These are phyloP conservation scores for Takifugu rubripes DNA, from an alignment of 2,797 vertebrate genomes.

Conservation along the genomic window DNA sequence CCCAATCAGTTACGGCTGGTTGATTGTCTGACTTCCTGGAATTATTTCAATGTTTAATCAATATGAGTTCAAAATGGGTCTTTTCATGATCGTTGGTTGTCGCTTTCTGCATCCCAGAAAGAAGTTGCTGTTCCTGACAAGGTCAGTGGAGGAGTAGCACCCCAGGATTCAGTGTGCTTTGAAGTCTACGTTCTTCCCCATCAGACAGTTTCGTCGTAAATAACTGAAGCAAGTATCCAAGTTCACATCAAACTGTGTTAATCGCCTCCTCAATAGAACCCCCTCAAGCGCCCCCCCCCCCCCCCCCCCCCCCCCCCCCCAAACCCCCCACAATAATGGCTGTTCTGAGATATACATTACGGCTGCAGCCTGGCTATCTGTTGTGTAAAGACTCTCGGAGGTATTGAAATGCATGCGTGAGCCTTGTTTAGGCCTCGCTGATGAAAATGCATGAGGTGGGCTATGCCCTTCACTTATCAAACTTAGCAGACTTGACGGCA, in stretches of 20 bases:
- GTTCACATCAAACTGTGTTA: constrained; percentile 69
- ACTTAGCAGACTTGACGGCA: constrained; percentile 66
- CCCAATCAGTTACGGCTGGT: constrained; percentile 55
- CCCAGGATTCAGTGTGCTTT: constrained; percentile 20
- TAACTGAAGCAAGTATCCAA: constrained; percentile 67
- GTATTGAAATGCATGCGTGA: constrained; percentile 71
- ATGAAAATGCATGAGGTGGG: constrained; percentile 73
- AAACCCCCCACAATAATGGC: constrained; percentile 68
- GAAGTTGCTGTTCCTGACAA: constrained; percentile 70
- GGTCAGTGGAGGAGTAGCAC: neutral
- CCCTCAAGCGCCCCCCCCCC: constrained; percentile 63
- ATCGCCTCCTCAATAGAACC: constrained; percentile 58
- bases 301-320: constrained; percentile 64
- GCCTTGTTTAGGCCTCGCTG: constrained; percentile 63
- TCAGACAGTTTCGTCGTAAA: constrained; percentile 53
- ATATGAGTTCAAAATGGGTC: too few species aligned
- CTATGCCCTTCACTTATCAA: constrained; percentile 75
- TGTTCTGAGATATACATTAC: constrained; percentile 64
- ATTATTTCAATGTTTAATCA: too few species aligned
- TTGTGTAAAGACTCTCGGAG: constrained; percentile 65
- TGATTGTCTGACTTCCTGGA: constrained; percentile 49
- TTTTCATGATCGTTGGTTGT: constrained; percentile 53
- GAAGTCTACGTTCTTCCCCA: constrained; percentile 54
- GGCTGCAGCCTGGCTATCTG: constrained; percentile 61
- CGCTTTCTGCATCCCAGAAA: constrained; percentile 58